Base-by-base conservation (phyloP, 1,140 invertebrate genomes). In the Cheumatopsyche charites region DNA sequence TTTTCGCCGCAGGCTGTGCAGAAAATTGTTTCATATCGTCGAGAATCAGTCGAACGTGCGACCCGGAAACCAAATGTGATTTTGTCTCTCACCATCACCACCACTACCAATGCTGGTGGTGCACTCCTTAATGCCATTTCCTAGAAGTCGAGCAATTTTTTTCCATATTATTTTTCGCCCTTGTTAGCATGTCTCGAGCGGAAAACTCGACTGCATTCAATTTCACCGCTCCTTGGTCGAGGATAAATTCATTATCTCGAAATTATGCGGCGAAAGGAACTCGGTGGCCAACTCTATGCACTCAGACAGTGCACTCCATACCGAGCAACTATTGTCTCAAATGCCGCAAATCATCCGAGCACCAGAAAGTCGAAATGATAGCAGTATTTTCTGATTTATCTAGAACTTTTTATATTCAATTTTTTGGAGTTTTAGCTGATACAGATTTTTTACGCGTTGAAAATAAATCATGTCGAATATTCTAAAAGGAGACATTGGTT, bases 1-100 rank as follows among this genome's bases (percentile, higher is more conserved):
- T 58, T 58, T 58, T 25, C 55, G 21, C 55, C 21, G 12, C 21
- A 23, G 55, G 21, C 7, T 21, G 23, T 15, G 23, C 4, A 17
- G 61, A 66, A 21, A 70, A 68, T 66, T 62, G 42, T 73, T 63
- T 65, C 42, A 69, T 61, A 70, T 73, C 67, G 52, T 19, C 42
- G 9, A 52, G 9, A 36, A 65, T 55, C 62, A 45, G 67, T 67
- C 62, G 67, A 72, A 36, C 72, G 17, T 21, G 43, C 21, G 23
- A 47, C 26, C 67, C 68, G 19, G 61, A 26, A 66, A 52, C 58
- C 61, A 21, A 68, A 70, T 58, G 58, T 70, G 68, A 73, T 73
- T 73, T 62, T 55, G 7, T 11, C 23, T 19, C 19, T 29, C 11
- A 19, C 47, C n/a, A n/a, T 25, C 23, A 52, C n/a, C n/a, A n/a